Conservation (phyloP, 2,797 vertebrate species). For the Poecile montanus region DNA sequence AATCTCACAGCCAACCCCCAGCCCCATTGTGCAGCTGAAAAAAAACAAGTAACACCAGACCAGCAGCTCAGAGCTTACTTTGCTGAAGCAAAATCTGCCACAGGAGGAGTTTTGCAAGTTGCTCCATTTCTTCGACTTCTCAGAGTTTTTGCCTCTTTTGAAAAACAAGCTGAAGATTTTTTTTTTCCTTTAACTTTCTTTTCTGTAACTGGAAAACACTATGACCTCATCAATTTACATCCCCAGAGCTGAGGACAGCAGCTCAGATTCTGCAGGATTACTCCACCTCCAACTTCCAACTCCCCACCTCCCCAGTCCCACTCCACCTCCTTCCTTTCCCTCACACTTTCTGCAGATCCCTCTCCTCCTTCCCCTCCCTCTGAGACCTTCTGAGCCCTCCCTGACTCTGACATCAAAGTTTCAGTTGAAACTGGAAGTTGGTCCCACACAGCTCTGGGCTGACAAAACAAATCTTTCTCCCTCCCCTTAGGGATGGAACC, state of each 20-base stretch:
- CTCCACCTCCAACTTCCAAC: constrained; percentile 33
- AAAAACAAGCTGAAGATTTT: constrained; percentile 26
- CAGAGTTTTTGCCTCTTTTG: background rate
- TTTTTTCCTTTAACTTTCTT: background rate
- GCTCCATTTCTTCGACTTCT: constrained; percentile 71
- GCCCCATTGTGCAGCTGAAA: background rate
- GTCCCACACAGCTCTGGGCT: constrained; percentile 35
- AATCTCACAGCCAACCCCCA: background rate
- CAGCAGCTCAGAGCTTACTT: constrained; percentile 70
- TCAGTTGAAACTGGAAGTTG: background rate
- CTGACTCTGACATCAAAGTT: constrained; percentile 37
- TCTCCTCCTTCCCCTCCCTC: constrained; percentile 33
- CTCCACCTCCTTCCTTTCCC: constrained; percentile 27
- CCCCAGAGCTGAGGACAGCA: constrained; percentile 36
- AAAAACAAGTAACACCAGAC: background rate
- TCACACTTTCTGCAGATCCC: background rate
- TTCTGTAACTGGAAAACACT: constrained; percentile 26
- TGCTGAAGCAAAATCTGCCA: constrained; percentile 75
- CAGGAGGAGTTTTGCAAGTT: constrained; percentile 53
- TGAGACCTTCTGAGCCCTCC: constrained; percentile 22
- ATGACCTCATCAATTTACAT: constrained; percentile 65
- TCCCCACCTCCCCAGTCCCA: constrained; percentile 17
- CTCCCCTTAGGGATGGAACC: constrained; percentile 64
- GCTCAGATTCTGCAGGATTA: constrained; percentile 12
- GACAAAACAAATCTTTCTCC: constrained; percentile 28